Percentiles rank a stretch among this genome's conserved stretches.
Evolutionary conservation across 2,113 vertebrate genomes (phyloP).

Genomic region (Prionailurus viverrinus): DNA sequence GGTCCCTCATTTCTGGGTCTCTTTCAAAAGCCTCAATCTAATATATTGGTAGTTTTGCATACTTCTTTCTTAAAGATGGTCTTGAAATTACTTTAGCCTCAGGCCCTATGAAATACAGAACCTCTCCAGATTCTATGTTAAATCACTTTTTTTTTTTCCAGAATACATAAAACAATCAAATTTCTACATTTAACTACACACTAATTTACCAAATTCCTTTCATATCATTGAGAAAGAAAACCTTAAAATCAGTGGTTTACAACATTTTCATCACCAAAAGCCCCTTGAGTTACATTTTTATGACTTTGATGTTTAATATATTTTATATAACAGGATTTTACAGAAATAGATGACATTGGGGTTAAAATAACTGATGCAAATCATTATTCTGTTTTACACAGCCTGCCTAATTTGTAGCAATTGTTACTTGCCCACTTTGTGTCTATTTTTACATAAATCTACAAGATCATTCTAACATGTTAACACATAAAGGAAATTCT

Average conservation of each 20-base stretch:
- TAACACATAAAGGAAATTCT: background rate
- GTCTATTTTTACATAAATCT: background rate
- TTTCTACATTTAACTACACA: background rate
- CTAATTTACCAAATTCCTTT: background rate
- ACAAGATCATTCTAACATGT: background rate
- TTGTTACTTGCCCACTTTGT: background rate
- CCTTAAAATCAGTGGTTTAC: background rate
- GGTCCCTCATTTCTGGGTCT: background rate
- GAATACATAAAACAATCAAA: background rate
- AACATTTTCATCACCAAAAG: background rate
- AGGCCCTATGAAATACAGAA: background rate
- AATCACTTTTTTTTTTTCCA: background rate
- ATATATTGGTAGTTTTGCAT: background rate
- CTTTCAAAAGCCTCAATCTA: background rate
- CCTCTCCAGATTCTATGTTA: background rate
- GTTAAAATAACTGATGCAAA: background rate
- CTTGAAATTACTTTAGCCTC: background rate
- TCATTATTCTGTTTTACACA: background rate
- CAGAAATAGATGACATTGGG: background rate
- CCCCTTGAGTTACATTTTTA: background rate
- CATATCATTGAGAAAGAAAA: background rate
- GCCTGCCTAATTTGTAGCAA: background rate
- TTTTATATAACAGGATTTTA: background rate
- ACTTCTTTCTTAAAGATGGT: background rate
- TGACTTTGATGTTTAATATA: background rate